Evolutionary conservation across 53 echinoderm and acorn worm genomes (phyloP), one percentile per base, ranked within the genome.

Genomic region (Luidia sarsii): DNA sequence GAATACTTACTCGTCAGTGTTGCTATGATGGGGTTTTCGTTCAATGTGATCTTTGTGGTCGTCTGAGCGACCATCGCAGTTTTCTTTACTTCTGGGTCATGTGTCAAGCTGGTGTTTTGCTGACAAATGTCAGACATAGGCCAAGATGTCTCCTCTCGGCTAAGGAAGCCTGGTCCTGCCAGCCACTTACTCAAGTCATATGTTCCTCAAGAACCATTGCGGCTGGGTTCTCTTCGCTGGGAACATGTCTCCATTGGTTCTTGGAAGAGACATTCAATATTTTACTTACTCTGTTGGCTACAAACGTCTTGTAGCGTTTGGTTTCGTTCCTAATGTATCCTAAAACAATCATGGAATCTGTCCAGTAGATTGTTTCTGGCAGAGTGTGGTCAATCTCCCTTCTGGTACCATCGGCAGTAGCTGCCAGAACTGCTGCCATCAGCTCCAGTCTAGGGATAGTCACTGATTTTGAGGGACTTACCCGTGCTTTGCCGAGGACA

Each of bases 341-440:
- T 13, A 79, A 48, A 4, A 79, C 80, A 13, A 85, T 75, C 85
- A 85, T 85, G 39, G 77, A 85, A 23, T 85, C 85, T 18, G 75
- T 75, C 75, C 85, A 75, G 50, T 41, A 85, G 65, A 38, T 66
- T 0, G 67, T 79, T 19, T 84, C 62, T 33, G 35, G 38, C 20
- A 68, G 45, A 19, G 68, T 23, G 68, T 68, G 15, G 18, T 30
- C 45, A 14, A 68, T 9, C 20, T 68, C 68, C 45, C 23, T 68
- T 68, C 68, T 68, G 15, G 80, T 67, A n/a, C 57, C 35, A 27
- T 86, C 80, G 64, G 80, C 55, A 8, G 68, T 79, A 19, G 80
- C 86, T 21, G 82, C 51, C 27, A 67, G 14, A 35, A 64, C 68
- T 23, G 82, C 82, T 3, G 82, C 82, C 34, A 64, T 67, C 19